Evolutionary conservation across 1,140 invertebrate genomes (phyloP).

Genomic region (Limonius californicus): DNA sequence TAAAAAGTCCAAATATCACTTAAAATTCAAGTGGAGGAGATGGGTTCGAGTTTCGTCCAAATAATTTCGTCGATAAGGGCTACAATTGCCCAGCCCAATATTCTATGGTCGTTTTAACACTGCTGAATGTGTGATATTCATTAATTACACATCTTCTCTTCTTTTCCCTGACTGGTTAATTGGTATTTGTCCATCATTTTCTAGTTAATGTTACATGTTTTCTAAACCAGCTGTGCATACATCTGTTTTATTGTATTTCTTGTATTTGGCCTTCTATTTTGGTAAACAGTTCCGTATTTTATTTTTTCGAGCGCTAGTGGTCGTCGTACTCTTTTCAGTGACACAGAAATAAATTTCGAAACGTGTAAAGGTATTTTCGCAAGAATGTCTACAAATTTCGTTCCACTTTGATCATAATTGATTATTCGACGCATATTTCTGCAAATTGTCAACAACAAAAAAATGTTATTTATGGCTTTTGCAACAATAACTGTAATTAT

Average conservation of each 20-base stretch:
- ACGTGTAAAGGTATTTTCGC: background rate
- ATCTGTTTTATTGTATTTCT: constrained; percentile 15
- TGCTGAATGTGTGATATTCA: constrained; percentile 12
- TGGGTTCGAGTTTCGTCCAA: background rate
- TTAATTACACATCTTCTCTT: constrained; percentile 11
- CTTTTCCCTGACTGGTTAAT: constrained; percentile 1
- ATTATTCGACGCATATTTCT: background rate
- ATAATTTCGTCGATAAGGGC: background rate
- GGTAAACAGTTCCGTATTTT: constrained; percentile 11
- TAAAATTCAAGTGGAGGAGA: background rate
- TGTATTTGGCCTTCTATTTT: constrained; percentile 5
- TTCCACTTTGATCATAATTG: background rate
- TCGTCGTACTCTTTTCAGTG: background rate
- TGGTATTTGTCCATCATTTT: constrained; percentile 2
- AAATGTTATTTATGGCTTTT: no score
- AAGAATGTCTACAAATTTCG: background rate
- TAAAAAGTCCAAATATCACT: constrained; percentile 6
- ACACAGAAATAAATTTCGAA: background rate
- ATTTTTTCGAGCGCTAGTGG: background rate
- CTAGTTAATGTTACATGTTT: constrained; percentile 12
- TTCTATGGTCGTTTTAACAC: background rate
- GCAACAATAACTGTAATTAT: no score
- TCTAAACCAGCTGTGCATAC: constrained; percentile 10
- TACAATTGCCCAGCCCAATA: background rate
- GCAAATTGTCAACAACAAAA: no score